phyloP scores from a whole-genome alignment of 2,113 vertebrate species.

The Arothron firmamentum region DNA sequence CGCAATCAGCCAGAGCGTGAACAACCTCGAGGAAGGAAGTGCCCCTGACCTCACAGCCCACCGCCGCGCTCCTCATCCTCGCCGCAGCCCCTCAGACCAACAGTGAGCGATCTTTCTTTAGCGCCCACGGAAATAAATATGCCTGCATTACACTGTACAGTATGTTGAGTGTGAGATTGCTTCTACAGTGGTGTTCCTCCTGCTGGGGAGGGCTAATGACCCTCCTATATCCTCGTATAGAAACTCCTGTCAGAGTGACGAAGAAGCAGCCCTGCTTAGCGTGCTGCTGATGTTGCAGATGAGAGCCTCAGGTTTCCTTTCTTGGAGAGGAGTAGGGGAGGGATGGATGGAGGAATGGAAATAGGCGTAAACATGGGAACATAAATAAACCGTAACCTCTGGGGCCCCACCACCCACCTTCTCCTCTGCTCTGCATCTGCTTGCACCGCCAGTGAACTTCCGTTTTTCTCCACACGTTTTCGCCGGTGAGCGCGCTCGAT shows the following conservation, averaged over 20 bases:
- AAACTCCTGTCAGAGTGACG: constrained; percentile 59
- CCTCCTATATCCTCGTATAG: constrained; percentile 30
- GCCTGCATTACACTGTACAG: constrained; percentile 19
- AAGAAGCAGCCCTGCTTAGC: constrained; percentile 44
- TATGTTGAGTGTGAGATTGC: constrained; percentile 48
- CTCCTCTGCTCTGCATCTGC: constrained; percentile 47
- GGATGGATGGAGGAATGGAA: constrained; percentile 31
- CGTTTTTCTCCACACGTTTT: constrained; percentile 31
- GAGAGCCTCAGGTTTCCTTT: constrained; percentile 56
- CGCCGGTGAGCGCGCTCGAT: constrained; percentile 25
- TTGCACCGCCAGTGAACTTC: constrained; percentile 52
- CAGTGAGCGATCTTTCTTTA: constrained; percentile 8
- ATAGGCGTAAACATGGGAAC: constrained; percentile 48
- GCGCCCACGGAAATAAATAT: constrained; percentile 35
- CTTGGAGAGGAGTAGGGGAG: constrained; percentile 21
- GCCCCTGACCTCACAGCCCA: not conserved
- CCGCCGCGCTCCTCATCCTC: not conserved
- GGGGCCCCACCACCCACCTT: constrained; percentile 51
- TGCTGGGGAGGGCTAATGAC: constrained; percentile 32
- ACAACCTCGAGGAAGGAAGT: not conserved
- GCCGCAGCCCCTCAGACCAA: constrained; percentile 4
- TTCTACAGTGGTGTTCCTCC: constrained; percentile 7
- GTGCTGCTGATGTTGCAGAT: constrained; percentile 63
- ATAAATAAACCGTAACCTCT: constrained; percentile 65
- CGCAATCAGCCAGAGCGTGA: too few species aligned